These are phyloP conservation scores for Penaeus monodon DNA, from an alignment of 2,888 invertebrate genomes.

Conservation along the genomic window DNA sequence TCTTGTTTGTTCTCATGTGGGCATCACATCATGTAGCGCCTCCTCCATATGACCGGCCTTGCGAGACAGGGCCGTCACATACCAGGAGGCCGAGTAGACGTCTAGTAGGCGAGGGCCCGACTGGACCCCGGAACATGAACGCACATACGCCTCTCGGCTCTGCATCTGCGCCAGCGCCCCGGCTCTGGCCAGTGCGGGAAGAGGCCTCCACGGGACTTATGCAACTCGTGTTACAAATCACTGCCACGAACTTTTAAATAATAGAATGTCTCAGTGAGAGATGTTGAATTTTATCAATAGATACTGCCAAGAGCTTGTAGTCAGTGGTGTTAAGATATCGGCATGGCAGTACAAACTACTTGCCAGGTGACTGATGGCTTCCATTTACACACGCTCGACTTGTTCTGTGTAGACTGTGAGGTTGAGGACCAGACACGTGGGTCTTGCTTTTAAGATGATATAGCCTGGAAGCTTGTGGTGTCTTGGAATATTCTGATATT, in stretches of 20 bases:
- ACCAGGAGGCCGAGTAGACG: too few species aligned
- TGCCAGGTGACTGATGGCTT: slow-evolving; percentile 55
- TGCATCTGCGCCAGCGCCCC: slow-evolving; percentile 13
- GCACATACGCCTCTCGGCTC: slow-evolving; percentile 7
- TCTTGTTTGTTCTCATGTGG: too few species aligned
- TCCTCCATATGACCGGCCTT: neutral
- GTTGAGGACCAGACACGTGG: slow-evolving; percentile 40
- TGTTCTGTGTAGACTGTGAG: slow-evolving; percentile 49
- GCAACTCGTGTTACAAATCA: slow-evolving; percentile 63
- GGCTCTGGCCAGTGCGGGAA: slow-evolving; percentile 33
- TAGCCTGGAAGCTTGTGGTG: neutral
- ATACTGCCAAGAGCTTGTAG: slow-evolving; percentile 62
- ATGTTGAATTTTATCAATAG: slow-evolving; percentile 55
- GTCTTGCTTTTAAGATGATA: slow-evolving; percentile 6
- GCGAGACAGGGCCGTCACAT: too few species aligned
- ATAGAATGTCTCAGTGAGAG: slow-evolving; percentile 50
- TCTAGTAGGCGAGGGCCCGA: too few species aligned
- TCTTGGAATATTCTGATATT: too few species aligned
- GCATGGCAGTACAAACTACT: slow-evolving; percentile 51
- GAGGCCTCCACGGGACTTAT: slow-evolving; percentile 58
- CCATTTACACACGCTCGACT: slow-evolving; percentile 53
- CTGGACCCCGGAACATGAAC: too few species aligned
- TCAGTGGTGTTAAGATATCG: slow-evolving; percentile 53
- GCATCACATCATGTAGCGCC: neutral
- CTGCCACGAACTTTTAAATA: slow-evolving; percentile 60